Evolutionary conservation across 2,113 vertebrate genomes (phyloP).

Genomic region (Struthio camelus): DNA sequence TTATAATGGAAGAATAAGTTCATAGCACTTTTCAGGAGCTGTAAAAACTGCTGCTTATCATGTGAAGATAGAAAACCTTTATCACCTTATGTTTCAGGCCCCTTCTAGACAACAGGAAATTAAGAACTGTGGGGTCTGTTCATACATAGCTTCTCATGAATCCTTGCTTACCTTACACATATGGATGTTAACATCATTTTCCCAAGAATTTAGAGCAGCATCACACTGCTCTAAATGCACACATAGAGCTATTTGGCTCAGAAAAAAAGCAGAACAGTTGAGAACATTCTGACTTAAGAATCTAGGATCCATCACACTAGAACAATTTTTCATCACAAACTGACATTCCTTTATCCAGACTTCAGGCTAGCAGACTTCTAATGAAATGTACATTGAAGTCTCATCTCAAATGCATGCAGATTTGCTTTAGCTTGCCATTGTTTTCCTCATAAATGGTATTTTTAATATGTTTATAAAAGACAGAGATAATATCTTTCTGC

Average conservation of each 20-base stretch:
- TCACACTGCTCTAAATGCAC: no score
- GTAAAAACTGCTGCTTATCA: not conserved
- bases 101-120: not conserved
- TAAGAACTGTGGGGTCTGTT: not conserved
- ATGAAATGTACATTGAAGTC: not conserved
- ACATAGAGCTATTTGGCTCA: not conserved
- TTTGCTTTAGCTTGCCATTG: not conserved
- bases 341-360: not conserved
- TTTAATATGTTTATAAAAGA: not conserved
- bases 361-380: not conserved
- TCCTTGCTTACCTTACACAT: not conserved
- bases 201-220: not conserved
- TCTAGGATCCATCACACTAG: not conserved
- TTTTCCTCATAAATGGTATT: not conserved
- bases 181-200: not conserved
- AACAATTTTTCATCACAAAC: not conserved
- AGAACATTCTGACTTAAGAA: not conserved
- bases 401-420: not conserved
- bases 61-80: not conserved
- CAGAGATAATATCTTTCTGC: not conserved
- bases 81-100: not conserved
- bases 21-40: not conserved
- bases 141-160: not conserved
- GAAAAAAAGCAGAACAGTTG: not conserved
- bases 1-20: not conserved